Conservation (phyloP, 2,888 invertebrate genomes). For the Piscicola geometra region DNA sequence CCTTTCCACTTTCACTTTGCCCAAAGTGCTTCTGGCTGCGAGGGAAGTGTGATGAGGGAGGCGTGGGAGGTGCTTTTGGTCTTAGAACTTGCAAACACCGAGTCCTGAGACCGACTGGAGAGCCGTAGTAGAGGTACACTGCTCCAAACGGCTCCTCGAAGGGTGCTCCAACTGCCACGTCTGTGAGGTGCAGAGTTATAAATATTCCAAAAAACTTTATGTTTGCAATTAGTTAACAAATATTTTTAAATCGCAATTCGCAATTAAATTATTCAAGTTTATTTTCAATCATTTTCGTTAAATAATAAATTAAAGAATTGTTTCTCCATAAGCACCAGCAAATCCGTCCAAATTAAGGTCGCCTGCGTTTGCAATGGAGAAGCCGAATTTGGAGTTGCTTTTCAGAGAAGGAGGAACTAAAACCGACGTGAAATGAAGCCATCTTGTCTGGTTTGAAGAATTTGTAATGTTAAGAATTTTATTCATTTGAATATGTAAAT, state of each 20-base stretch:
- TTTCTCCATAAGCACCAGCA: neutral
- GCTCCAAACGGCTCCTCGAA: neutral
- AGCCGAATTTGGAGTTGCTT: conserved; percentile 16
- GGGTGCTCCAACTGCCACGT: conserved; percentile 1
- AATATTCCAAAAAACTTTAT: too few relatives aligned
- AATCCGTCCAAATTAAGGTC: conserved; percentile 29
- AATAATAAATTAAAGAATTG: too few relatives aligned
- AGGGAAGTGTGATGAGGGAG: too few relatives aligned
- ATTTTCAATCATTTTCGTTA: too few relatives aligned
- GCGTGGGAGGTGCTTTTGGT: neutral
- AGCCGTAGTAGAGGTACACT: neutral
- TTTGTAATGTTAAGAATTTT: too few relatives aligned
- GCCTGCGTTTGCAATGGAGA: conserved; percentile 14
- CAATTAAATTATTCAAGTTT: too few relatives aligned
- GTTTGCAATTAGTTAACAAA: too few relatives aligned
- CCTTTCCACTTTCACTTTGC: neutral
- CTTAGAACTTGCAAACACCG: neutral
- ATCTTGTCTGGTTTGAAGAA: neutral
- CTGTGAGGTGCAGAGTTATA: too few relatives aligned
- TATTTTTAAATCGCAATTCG: too few relatives aligned
- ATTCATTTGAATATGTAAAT: too few relatives aligned
- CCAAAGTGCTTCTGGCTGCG: too few relatives aligned
- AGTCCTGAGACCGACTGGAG: neutral
- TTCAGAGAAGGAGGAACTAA: neutral
- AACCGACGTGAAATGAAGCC: neutral